Evolutionary conservation across 2,113 vertebrate genomes (phyloP).

Genomic region (Neomonachus schauinslandi): DNA sequence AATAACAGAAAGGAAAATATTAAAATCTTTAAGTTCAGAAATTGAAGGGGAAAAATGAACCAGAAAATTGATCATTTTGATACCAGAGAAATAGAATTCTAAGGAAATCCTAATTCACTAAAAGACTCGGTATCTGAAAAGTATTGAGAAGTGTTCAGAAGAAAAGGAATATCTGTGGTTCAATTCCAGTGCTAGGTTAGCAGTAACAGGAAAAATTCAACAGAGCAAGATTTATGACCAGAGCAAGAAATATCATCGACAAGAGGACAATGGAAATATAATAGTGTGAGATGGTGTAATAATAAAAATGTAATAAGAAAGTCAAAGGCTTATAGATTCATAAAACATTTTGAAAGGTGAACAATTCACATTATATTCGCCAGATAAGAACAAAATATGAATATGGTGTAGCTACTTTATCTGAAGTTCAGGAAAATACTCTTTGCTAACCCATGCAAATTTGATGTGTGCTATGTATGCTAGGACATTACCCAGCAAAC

Average conservation of each 20-base stretch:
- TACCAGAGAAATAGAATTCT: slow-evolving; percentile 49
- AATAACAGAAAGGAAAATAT: not conserved
- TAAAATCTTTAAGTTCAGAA: slow-evolving; percentile 11
- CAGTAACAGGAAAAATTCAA: slow-evolving; percentile 27
- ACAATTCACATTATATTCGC: slow-evolving; percentile 38
- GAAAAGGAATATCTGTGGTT: slow-evolving; percentile 48
- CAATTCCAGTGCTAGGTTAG: not conserved
- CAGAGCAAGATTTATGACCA: slow-evolving; percentile 47
- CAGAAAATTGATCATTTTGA: slow-evolving; percentile 47
- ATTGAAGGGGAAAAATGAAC: not conserved
- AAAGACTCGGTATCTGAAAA: not conserved
- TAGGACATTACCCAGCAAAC: not conserved
- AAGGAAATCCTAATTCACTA: slow-evolving; percentile 43
- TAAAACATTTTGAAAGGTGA: slow-evolving; percentile 67
- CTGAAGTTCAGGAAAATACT: not conserved
- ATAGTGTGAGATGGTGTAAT: slow-evolving; percentile 59
- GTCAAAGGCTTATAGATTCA: slow-evolving; percentile 57
- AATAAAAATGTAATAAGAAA: slow-evolving; percentile 65
- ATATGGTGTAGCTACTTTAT: not conserved
- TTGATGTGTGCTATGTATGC: not conserved
- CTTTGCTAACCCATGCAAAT: not conserved
- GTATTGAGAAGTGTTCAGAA: slow-evolving; percentile 26
- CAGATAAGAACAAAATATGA: not conserved
- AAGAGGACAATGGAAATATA: slow-evolving; percentile 59
- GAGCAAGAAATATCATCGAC: not conserved